Evolutionary conservation across 2,113 vertebrate genomes (phyloP).

Genomic region (Hypanus sabinus): DNA sequence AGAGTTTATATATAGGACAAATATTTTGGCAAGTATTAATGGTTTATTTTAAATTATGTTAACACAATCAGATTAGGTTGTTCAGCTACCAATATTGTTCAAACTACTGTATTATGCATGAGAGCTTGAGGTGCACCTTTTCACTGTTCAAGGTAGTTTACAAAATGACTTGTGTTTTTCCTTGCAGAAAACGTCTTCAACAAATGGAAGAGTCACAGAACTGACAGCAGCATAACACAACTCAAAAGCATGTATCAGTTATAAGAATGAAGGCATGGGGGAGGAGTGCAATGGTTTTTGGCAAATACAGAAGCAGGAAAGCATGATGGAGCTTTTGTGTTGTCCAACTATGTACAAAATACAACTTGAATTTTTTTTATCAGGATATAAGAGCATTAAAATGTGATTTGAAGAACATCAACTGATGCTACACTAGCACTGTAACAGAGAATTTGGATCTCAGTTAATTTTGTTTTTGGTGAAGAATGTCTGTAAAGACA

Average conservation of each 20-base stretch:
- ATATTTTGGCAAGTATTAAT: not conserved
- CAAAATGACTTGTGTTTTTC: not conserved
- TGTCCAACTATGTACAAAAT: not conserved
- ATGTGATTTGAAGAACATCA: not conserved
- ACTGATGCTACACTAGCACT: not conserved
- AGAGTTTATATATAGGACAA: not conserved
- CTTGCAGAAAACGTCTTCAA: constrained; percentile 8
- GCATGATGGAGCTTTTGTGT: not conserved
- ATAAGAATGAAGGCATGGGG: not conserved
- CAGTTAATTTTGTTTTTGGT: not conserved
- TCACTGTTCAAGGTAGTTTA: not conserved
- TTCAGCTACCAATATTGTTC: not conserved
- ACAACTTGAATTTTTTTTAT: not conserved
- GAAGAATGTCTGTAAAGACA: not conserved
- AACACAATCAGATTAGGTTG: not conserved
- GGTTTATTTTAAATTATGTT: not conserved
- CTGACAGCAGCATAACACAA: not conserved
- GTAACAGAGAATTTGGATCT: not conserved
- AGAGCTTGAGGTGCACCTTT: not conserved
- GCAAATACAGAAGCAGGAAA: not conserved
- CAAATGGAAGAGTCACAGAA: not conserved
- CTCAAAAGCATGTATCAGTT: not conserved
- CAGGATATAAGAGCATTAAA: not conserved
- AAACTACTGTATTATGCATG: constrained; percentile 17
- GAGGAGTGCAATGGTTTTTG: not conserved